Base-by-base conservation (phyloP, 2,113 vertebrate genomes). In the Lucifuga dentata region DNA sequence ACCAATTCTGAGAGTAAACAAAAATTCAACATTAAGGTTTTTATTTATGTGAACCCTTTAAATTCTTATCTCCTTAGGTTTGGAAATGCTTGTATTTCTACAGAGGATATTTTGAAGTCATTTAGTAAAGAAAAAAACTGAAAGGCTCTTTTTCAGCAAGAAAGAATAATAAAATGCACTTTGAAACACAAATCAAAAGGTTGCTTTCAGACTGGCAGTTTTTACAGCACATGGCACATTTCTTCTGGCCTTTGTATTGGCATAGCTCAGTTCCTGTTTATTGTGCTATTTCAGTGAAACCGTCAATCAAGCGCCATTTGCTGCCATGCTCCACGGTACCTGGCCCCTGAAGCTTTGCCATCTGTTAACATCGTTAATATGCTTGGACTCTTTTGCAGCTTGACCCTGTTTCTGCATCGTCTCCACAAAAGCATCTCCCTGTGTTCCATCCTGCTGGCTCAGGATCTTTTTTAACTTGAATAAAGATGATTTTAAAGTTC, bases 351-450 rank as follows among this genome's bases (percentile, higher is more conserved):
- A 59, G 61, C 43, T 70, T 65, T 78, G 40, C 64, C 52, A 48
- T 76, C 82, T 76, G 66, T 81, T 83, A 26, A 75, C 64, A 68
- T 66, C 48, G 61, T 60, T 60, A 78, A 78, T 70, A 51, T 49
- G 17, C 56, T n/a, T 68, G 39, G 12, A 46, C 68, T 74, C 59
- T 57, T 62, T 74, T 68, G 76, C 68, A 70, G 62, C 63, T 73
- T 62, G 72, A 83, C 82, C 78, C 52, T 15, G 59, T 66, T 63
- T 67, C 49, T 49, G 75, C 73, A 58, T 15, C 51, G 45, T n/a
- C n/a, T n/a, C n/a, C n/a, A n/a, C 68, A 71, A 76, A 67, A 48
- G 24, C 76, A 62, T 49, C 46, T 68, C 40, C 46, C 39, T 49
- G 29, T 68, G 53, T 32, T 50, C 23, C 20, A 56, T 35, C 46